These are phyloP conservation scores for Pristionchus entomophagus DNA, from an alignment of 2,888 invertebrate species.

Conservation along the genomic window DNA sequence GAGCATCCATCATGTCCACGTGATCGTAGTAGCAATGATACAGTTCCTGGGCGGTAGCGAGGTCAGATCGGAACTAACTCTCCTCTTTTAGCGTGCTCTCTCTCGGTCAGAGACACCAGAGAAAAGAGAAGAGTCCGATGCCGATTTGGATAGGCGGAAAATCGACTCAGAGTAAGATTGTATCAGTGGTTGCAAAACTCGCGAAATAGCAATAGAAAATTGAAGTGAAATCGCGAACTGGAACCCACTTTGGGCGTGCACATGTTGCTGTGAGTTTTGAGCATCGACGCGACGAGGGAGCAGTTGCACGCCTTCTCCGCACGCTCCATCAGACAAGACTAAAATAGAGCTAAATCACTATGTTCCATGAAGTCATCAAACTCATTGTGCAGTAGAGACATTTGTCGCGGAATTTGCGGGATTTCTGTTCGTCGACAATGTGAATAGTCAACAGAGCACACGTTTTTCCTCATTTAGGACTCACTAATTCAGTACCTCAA, in stretches of 20 bases:
- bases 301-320: constrained; percentile 69
- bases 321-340: constrained; percentile 63
- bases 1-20: background rate
- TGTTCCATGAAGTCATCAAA: background rate
- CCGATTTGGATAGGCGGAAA: no score
- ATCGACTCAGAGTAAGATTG: no score
- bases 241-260: constrained; percentile 52
- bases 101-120: no score
- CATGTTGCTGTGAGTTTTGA: constrained; percentile 59
- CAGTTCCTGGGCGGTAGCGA: background rate
- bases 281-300: constrained; percentile 64
- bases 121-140: no score
- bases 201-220: no score
- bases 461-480: background rate
- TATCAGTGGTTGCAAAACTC: no score
- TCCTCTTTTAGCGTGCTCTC: no score
- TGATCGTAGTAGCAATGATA: background rate
- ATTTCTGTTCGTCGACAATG: no score
- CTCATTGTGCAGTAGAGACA: no score
- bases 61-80: background rate
- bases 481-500: constrained; percentile 55
- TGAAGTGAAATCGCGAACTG: no score
- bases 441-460: no score
- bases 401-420: background rate
- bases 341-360: background rate